Conservation (phyloP, 2,888 invertebrate genomes). For the Platycnemis pennipes region DNA sequence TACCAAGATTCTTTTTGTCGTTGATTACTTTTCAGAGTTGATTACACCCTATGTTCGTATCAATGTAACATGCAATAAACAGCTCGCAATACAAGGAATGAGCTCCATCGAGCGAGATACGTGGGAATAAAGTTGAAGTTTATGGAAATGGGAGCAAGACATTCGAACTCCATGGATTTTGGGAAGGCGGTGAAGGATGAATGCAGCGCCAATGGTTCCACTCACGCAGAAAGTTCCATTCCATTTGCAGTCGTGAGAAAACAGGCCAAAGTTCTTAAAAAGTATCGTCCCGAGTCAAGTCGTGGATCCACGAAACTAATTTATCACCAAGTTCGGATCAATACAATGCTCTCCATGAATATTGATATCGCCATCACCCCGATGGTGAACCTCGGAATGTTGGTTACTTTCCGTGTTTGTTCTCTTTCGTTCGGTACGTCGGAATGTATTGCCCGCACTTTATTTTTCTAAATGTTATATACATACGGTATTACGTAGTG, state of each 20-base stretch:
- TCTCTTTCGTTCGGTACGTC: neutral
- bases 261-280: conserved; percentile 35
- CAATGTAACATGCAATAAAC: neutral
- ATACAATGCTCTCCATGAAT: neutral
- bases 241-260: conserved; percentile 3
- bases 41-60: neutral
- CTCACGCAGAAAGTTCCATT: conserved; percentile 19
- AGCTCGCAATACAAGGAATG: neutral
- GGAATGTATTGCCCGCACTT: neutral
- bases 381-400: neutral
- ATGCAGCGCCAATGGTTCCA: neutral
- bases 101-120: neutral
- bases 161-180: conserved; percentile 5
- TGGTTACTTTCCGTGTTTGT: neutral
- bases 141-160: neutral
- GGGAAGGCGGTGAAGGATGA: neutral
- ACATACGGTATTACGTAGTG: neutral
- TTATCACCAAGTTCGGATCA: neutral
- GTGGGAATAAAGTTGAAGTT: conserved; percentile 6
- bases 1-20: too few relatives aligned
- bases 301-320: neutral
- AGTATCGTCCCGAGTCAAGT: neutral
- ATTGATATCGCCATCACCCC: neutral
- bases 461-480: neutral
- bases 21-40: too few relatives aligned